Conservation (phyloP, 2,797 vertebrate species). For the Gallinago stenura region DNA sequence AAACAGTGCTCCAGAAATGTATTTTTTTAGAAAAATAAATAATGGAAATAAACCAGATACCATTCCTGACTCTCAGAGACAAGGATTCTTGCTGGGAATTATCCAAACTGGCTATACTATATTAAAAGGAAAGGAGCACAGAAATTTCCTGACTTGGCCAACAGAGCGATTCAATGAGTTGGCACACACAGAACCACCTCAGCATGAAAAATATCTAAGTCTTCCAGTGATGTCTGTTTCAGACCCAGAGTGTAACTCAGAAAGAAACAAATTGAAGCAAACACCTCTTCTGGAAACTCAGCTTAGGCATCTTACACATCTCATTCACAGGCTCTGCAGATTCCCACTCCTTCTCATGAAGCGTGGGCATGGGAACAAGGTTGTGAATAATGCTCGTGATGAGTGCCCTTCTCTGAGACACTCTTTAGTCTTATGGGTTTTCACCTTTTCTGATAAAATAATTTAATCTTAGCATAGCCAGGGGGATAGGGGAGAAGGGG, state of each 20-base stretch:
- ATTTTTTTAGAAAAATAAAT: neutral
- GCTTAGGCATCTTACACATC: neutral
- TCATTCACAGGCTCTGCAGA: neutral
- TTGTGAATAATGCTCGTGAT: neutral
- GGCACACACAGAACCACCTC: neutral
- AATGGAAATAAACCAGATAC: neutral
- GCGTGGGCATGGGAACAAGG: fast-evolving
- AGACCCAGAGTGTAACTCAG: neutral
- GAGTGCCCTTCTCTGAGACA: neutral
- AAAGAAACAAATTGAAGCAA: neutral
- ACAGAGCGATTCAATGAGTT: neutral
- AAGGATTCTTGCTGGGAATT: neutral
- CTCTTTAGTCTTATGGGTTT: neutral
- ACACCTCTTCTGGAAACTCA: neutral
- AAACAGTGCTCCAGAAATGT: neutral
- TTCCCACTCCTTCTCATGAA: neutral
- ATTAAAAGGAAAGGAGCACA: neutral
- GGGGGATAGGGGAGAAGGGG: too few relatives aligned
- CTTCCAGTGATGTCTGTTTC: neutral
- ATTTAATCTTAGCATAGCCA: neutral
- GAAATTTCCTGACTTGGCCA: neutral
- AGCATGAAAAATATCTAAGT: neutral
- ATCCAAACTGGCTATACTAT: neutral
- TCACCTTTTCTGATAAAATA: neutral
- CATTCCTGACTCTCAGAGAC: neutral